These are phyloP conservation scores for Aythya baeri DNA, from an alignment of 2,113 vertebrate genomes.

Conservation along the genomic window DNA sequence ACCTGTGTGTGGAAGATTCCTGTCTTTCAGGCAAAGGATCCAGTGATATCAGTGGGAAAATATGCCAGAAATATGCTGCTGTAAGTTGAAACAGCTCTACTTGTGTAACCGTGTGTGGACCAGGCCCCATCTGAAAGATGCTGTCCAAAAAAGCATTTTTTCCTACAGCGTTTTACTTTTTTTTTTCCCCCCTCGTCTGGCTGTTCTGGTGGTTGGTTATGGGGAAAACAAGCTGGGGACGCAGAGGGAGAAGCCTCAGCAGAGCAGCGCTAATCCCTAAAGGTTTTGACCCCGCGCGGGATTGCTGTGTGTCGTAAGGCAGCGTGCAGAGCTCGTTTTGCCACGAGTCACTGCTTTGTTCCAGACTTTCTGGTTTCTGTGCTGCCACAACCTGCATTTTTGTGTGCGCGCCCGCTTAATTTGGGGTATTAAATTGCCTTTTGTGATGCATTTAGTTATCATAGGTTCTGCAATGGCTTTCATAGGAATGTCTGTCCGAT, in stretches of 20 bases:
- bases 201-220: neutral
- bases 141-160: neutral
- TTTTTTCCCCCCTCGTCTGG: neutral
- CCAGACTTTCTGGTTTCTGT: slow-evolving; percentile 46
- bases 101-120: neutral
- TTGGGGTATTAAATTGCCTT: neutral
- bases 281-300: neutral
- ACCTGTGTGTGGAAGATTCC: neutral
- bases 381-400: neutral
- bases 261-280: slow-evolving; percentile 1
- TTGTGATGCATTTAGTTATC: neutral
- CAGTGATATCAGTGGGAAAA: neutral
- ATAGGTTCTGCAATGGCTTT: neutral
- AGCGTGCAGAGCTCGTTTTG: neutral
- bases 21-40: neutral
- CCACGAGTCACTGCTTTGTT: slow-evolving; percentile 14
- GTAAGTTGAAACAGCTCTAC: neutral
- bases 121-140: neutral
- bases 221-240: neutral
- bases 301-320: neutral
- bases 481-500: neutral
- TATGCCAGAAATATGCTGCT: neutral
- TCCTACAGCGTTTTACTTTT: neutral
- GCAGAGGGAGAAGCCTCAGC: neutral
- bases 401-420: neutral